A percentile compares a stretch with the other conserved stretches of the same genome.
Evolutionary conservation across 2,113 vertebrate species (phyloP).

Genomic region (Scomber scombrus): DNA sequence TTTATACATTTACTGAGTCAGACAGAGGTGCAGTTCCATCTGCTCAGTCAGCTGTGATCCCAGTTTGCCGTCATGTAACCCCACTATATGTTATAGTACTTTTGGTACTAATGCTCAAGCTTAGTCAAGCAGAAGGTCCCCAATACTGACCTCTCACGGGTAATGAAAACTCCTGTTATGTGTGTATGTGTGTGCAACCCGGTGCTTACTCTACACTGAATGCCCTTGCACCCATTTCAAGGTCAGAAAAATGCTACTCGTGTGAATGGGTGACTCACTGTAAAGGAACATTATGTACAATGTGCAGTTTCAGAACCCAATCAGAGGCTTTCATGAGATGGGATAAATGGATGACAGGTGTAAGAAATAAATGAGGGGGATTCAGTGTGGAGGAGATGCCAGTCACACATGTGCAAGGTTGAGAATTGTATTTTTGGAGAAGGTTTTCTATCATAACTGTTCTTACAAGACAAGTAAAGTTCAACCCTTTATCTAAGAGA

Average conservation of each 20-base stretch:
- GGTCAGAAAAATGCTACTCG: conserved; percentile 14
- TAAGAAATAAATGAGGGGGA: conserved; percentile 18
- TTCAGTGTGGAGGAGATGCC: background rate
- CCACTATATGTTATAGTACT: conserved; percentile 28
- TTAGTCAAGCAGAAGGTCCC: conserved; percentile 46
- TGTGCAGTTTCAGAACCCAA: conserved; percentile 7
- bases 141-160: conserved; percentile 30
- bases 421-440: background rate
- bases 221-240: conserved; percentile 10
- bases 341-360: conserved; percentile 10
- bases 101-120: conserved; percentile 26
- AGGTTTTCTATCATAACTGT: background rate
- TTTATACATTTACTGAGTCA: background rate
- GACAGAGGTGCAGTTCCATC: conserved; percentile 28
- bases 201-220: background rate
- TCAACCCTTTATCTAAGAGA: background rate
- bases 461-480: background rate
- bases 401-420: background rate
- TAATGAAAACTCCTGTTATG: background rate
- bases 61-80: conserved; percentile 19
- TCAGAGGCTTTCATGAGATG: conserved; percentile 20
- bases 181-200: conserved; percentile 2
- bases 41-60: conserved; percentile 43
- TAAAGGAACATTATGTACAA: conserved; percentile 21
- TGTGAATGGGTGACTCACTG: conserved; percentile 18